Conservation (phyloP, 2,797 vertebrate genomes). For the Ataeniobius toweri region DNA sequence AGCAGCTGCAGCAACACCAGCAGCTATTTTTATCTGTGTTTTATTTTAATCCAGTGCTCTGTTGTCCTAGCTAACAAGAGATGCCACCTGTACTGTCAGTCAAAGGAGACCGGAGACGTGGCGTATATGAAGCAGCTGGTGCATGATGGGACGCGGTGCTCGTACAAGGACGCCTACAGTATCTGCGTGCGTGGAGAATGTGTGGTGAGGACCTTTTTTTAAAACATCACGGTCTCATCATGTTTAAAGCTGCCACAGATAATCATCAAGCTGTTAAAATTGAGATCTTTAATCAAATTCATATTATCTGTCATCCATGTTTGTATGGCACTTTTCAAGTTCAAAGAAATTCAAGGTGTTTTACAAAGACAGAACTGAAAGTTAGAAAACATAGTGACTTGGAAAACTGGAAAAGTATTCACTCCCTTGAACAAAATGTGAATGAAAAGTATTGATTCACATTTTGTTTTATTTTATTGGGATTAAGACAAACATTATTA, state of each 20-base stretch:
- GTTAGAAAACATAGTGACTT: too few relatives aligned
- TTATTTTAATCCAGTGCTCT: not conserved
- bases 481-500: too few relatives aligned
- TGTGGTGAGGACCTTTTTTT: slow-evolving; percentile 84
- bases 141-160: slow-evolving; percentile 94
- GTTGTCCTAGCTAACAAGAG: slow-evolving; percentile 85
- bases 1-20: not conserved
- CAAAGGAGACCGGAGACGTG: slow-evolving; percentile 87
- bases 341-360: not conserved
- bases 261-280: not conserved
- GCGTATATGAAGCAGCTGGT: slow-evolving; percentile 93
- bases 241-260: not conserved
- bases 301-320: not conserved
- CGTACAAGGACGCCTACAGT: slow-evolving; percentile 94
- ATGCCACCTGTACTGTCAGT: slow-evolving; percentile 96
- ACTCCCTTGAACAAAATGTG: too few relatives aligned
- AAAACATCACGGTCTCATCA: not conserved
- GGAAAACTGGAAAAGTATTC: too few relatives aligned
- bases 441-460: too few relatives aligned
- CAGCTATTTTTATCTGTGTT: not conserved
- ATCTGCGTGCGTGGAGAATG: slow-evolving; percentile 97
- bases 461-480: too few relatives aligned
- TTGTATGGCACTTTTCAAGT: not conserved
- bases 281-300: not conserved
- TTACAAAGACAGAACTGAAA: not conserved